Conservation (phyloP, 2,113 vertebrate species). For the Cricetomys ansorgei region DNA sequence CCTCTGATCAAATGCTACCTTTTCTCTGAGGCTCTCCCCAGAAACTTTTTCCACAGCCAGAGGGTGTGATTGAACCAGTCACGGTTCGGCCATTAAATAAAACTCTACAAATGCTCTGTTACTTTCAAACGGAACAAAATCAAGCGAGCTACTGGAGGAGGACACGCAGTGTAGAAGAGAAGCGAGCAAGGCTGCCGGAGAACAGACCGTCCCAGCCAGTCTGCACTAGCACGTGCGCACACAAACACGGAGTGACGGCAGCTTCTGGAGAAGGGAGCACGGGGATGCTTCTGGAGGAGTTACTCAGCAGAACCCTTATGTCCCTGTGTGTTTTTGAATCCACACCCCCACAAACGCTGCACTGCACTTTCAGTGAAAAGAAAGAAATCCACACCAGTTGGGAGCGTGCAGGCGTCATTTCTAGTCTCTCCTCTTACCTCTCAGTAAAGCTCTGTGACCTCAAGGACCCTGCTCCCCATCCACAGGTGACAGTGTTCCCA, state of each 20-base stretch:
- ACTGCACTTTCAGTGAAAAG: background rate
- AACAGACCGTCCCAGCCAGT: background rate
- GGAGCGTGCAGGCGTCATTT: background rate
- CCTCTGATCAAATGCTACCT: background rate
- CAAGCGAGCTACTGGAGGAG: background rate
- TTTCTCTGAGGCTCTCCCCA: conserved; percentile 26
- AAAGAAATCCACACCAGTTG: background rate
- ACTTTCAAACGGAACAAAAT: background rate
- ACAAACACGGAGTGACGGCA: background rate
- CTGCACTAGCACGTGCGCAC: background rate
- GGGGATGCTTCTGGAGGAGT: background rate
- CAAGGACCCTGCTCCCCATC: background rate
- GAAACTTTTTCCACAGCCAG: background rate
- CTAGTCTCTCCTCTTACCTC: background rate
- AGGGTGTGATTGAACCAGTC: background rate
- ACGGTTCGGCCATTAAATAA: background rate
- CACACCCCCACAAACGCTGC: background rate
- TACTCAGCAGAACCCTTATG: background rate
- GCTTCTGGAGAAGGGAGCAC: background rate
- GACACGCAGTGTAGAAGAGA: background rate
- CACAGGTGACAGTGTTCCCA: rapidly evolving
- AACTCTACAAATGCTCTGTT: background rate
- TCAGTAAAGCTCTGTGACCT: too few species aligned
- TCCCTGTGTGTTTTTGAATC: background rate
- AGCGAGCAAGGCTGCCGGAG: background rate